These are phyloP conservation scores for Eupithecia exiguata DNA, from an alignment of 2,888 invertebrate genomes.

Conservation along the genomic window DNA sequence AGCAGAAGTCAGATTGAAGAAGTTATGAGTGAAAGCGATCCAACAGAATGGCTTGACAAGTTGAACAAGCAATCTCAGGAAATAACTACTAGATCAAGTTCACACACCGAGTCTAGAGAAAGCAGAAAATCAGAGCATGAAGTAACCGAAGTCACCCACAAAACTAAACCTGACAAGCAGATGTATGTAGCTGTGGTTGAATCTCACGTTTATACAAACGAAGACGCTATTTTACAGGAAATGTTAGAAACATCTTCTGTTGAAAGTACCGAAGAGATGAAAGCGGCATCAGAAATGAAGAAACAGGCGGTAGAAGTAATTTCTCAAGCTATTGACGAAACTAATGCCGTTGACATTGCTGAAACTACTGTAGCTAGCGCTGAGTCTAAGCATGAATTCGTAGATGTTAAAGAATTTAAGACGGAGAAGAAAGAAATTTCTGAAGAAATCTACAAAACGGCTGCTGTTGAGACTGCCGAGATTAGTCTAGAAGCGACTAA, in stretches of 20 bases:
- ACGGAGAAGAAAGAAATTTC: conserved; percentile 39
- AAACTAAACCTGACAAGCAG: conserved; percentile 55
- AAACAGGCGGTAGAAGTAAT: conserved; percentile 55
- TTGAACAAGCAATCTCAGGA: conserved; percentile 52
- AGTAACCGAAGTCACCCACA: conserved; percentile 42
- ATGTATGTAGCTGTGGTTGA: conserved; percentile 76
- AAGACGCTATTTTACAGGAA: conserved; percentile 69
- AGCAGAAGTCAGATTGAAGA: conserved; percentile 65
- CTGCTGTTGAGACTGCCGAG: conserved; percentile 32
- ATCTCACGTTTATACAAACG: conserved; percentile 75
- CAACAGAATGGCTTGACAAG: conserved; percentile 65
- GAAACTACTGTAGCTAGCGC: conserved; percentile 25
- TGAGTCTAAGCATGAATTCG: conserved; percentile 13
- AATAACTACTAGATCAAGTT: conserved; percentile 46
- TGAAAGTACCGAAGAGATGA: conserved; percentile 49
- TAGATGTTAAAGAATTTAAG: conserved; percentile 16
- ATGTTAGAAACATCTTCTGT: conserved; percentile 60
- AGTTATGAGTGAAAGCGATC: conserved; percentile 58
- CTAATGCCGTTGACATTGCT: conserved; percentile 19
- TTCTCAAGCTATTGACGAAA: conserved; percentile 49
- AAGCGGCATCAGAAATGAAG: conserved; percentile 34
- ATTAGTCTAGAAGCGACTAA: conserved; percentile 36
- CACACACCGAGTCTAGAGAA: conserved; percentile 49
- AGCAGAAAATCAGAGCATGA: conserved; percentile 52
- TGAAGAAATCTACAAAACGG: conserved; percentile 35